A percentile compares a stretch with the other conserved stretches of the same genome.
Conservation (phyloP, 2,113 vertebrate genomes). For the Etheostoma spectabile region DNA sequence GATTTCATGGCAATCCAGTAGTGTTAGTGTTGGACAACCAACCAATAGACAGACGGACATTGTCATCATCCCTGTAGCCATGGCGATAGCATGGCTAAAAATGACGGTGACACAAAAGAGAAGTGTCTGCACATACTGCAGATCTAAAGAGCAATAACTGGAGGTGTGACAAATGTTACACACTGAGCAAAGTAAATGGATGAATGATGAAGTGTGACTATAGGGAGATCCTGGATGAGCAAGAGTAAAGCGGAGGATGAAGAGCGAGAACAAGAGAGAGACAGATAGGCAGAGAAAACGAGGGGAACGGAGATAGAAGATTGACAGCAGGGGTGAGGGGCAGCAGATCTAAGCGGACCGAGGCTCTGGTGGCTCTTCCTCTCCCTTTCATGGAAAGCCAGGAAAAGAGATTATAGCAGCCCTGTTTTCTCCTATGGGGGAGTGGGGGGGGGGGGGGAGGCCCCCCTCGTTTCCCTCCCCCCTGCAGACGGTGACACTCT, state of each 20-base stretch:
- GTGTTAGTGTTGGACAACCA: neutral
- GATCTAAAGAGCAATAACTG: slow-evolving; percentile 26
- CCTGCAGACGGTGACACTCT: slow-evolving; percentile 40
- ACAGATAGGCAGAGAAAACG: slow-evolving; percentile 16
- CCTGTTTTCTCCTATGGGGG: slow-evolving; percentile 69
- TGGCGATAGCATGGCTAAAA: neutral
- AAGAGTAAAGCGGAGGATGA: slow-evolving; percentile 16
- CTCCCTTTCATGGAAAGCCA: slow-evolving; percentile 86
- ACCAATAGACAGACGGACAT: neutral
- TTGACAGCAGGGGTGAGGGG: slow-evolving; percentile 73
- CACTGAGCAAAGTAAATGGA: slow-evolving; percentile 6
- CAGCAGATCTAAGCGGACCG: slow-evolving; percentile 79
- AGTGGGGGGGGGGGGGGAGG: slow-evolving; percentile 7
- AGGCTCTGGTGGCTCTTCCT: slow-evolving; percentile 82
- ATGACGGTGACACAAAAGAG: slow-evolving; percentile 4
- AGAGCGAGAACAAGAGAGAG: slow-evolving; percentile 28
- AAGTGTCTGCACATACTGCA: slow-evolving; percentile 11
- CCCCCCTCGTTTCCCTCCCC: slow-evolving; percentile 8
- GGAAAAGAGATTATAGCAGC: slow-evolving; percentile 86
- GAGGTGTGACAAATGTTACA: slow-evolving; percentile 25
- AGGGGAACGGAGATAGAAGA: slow-evolving; percentile 51
- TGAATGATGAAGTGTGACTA: slow-evolving; percentile 22
- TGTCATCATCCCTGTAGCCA: neutral
- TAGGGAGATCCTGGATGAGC: slow-evolving; percentile 40
- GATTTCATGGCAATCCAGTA: neutral